A percentile compares a stretch with the other conserved stretches of the same genome.
Evolutionary conservation across 2,797 vertebrate species (phyloP).

Genomic region (Notamacropus eugenii): DNA sequence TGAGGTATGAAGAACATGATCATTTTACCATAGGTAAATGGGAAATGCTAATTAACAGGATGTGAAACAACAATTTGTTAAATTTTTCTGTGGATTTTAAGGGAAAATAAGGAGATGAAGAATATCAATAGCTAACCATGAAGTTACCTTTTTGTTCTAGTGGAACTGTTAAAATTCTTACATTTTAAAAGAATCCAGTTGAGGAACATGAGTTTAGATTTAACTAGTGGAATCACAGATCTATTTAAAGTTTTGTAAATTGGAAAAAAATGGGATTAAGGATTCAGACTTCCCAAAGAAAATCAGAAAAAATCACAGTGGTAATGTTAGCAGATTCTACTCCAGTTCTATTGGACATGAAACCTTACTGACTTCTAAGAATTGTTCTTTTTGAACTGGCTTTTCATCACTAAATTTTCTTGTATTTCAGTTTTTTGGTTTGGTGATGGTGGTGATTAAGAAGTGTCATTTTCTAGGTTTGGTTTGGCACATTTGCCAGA

Average conservation of each 20-base stretch:
- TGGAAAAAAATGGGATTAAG: slow-evolving; percentile 6
- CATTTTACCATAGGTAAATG: not conserved
- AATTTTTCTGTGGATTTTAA: slow-evolving; percentile 17
- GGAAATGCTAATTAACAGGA: not conserved
- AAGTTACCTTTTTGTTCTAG: slow-evolving; percentile 15
- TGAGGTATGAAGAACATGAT: not conserved
- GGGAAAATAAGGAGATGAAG: not conserved
- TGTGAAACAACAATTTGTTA: not conserved
- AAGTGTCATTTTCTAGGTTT: slow-evolving; percentile 23
- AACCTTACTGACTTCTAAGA: slow-evolving; percentile 64
- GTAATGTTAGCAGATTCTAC: not conserved
- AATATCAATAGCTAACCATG: not conserved
- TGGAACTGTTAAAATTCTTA: not conserved
- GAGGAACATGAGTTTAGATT: not conserved
- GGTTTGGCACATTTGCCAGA: not conserved
- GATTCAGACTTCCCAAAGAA: slow-evolving; percentile 27
- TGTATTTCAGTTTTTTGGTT: not conserved
- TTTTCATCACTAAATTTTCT: not conserved
- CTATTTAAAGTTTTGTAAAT: not conserved
- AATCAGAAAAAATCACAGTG: slow-evolving; percentile 58
- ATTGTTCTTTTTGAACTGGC: slow-evolving; percentile 62
- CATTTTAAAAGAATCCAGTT: not conserved
- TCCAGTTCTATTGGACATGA: not conserved
- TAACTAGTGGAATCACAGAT: not conserved
- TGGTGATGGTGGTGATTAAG: slow-evolving; percentile 18